Percentiles rank a stretch among this genome's conserved stretches.
Conservation (phyloP, 1,140 invertebrate species). For the Luehdorfia chinensis region DNA sequence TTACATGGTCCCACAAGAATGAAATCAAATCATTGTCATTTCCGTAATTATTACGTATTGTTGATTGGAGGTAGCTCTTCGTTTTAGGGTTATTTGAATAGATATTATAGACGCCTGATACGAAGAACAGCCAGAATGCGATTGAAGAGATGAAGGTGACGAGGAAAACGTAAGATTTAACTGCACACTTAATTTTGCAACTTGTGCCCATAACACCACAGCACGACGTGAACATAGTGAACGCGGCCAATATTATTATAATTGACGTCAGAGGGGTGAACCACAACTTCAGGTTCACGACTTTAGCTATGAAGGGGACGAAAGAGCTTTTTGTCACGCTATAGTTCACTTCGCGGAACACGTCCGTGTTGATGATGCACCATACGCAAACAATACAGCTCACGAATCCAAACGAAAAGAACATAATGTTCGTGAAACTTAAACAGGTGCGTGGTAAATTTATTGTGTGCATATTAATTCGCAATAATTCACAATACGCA, state of each 20-base stretch:
- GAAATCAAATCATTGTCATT: conserved; percentile 55
- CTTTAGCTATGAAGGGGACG: conserved; percentile 43
- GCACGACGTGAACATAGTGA: conserved; percentile 57
- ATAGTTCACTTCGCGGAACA: conserved; percentile 59
- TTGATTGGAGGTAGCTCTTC: conserved; percentile 29
- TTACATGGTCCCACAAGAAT: conserved; percentile 48
- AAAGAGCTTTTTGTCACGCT: conserved; percentile 49
- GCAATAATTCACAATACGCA: no score
- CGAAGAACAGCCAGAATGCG: conserved; percentile 54
- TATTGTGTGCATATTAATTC: conserved; percentile 53
- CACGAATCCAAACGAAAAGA: conserved; percentile 46
- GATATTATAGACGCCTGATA: conserved; percentile 56
- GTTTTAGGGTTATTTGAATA: conserved; percentile 50
- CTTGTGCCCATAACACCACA: conserved; percentile 60
- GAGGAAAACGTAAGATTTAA: conserved; percentile 61
- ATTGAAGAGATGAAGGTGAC: conserved; percentile 38
- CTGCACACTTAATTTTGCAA: conserved; percentile 56
- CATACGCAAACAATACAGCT: conserved; percentile 51
- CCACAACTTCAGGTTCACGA: conserved; percentile 59
- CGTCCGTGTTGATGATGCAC: conserved; percentile 57
- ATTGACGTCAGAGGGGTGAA: conserved; percentile 51
- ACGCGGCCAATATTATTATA: conserved; percentile 36
- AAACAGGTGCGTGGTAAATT: conserved; percentile 60
- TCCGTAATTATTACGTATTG: conserved; percentile 47
- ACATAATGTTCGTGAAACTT: conserved; percentile 58